Conservation (phyloP, 2,888 invertebrate genomes). For the Polyommatus icarus region DNA sequence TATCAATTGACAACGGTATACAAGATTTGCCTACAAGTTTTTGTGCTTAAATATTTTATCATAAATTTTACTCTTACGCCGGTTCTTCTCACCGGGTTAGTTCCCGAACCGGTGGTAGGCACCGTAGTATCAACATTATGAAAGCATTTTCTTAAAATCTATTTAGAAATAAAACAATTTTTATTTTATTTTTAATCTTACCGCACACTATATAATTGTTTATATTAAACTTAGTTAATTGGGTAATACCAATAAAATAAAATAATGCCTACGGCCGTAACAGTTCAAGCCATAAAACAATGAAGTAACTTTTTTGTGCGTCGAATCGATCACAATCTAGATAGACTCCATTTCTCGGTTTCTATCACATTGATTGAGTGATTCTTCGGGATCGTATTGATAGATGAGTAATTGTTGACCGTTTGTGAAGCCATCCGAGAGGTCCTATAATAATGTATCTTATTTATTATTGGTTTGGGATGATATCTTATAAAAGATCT, state of each 20-base stretch:
- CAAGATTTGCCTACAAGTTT: no score
- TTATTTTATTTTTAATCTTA: background rate
- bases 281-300: background rate
- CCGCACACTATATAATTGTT: background rate
- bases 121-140: no score
- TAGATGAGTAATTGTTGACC: slow-evolving; percentile 22
- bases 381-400: slow-evolving; percentile 8
- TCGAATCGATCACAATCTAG: background rate
- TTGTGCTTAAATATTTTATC: background rate
- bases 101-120: no score
- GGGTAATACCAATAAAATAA: background rate
- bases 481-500: background rate
- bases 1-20: no score
- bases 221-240: no score
- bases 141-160: no score
- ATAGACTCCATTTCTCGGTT: slow-evolving; percentile 14
- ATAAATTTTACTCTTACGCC: no score
- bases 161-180: no score
- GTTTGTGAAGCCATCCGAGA: slow-evolving; percentile 1
- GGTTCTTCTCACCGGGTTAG: no score
- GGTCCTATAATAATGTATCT: slow-evolving; percentile 6
- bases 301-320: background rate
- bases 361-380: slow-evolving; percentile 6
- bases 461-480: slow-evolving; percentile 2
- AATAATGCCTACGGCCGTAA: background rate